Conservation (phyloP, 2,888 invertebrate species). For the Crepidodera aurea region DNA sequence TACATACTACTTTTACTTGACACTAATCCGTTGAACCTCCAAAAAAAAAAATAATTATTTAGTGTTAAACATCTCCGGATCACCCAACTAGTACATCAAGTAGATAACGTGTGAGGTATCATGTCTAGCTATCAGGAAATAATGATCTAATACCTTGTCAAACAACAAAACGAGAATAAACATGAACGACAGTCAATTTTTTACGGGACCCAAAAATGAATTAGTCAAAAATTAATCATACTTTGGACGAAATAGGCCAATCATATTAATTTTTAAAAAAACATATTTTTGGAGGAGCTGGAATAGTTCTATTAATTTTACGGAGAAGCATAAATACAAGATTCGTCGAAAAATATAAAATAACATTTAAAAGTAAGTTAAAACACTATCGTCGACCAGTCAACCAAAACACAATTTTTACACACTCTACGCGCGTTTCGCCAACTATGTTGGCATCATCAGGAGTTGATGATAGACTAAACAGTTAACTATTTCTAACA, state of each 20-base stretch:
- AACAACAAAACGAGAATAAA: constrained; percentile 35
- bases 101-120: constrained; percentile 21
- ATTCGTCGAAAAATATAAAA: too few species aligned
- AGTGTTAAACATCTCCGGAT: constrained; percentile 13
- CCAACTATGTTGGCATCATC: too few species aligned
- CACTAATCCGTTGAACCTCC: constrained; percentile 2
- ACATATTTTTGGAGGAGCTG: too few species aligned
- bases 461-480: too few species aligned
- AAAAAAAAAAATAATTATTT: constrained; percentile 10
- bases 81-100: constrained; percentile 21
- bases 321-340: too few species aligned
- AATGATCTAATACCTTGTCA: constrained; percentile 34
- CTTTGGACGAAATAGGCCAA: constrained; percentile 32
- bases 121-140: constrained; percentile 21
- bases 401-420: too few species aligned
- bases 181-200: constrained; percentile 38
- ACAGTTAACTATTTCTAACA: too few species aligned
- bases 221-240: constrained; percentile 37
- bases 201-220: constrained; percentile 33
- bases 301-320: too few species aligned
- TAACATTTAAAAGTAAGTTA: too few species aligned
- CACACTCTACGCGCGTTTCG: too few species aligned
- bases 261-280: neutral
- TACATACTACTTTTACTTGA: constrained; percentile 21
- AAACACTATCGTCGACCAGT: too few species aligned